Evolutionary conservation across 53 echinoderm and acorn worm genomes (phyloP).

Genomic region (Paracentrotus lividus): DNA sequence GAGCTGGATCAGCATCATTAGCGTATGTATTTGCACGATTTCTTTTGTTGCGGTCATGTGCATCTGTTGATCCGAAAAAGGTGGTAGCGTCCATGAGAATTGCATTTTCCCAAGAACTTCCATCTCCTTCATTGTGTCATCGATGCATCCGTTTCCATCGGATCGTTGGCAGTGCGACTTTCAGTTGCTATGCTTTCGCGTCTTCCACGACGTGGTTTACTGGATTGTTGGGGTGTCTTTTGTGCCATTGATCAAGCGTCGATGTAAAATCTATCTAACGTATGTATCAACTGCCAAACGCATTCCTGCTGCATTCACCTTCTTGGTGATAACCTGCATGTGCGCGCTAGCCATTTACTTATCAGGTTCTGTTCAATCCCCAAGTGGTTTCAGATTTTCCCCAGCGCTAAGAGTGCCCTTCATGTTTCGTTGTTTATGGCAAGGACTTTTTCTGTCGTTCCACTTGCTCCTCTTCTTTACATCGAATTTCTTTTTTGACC

Average conservation of each 20-base stretch:
- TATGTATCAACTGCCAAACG: background rate
- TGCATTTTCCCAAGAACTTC: background rate
- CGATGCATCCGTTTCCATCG: background rate
- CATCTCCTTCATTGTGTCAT: background rate
- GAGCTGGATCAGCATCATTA: background rate
- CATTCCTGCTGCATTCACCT: background rate
- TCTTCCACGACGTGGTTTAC: background rate
- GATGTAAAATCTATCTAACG: background rate
- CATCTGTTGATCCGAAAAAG: slow-evolving; percentile 31
- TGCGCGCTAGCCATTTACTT: background rate
- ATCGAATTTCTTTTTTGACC: slow-evolving; percentile 10
- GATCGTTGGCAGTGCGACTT: background rate
- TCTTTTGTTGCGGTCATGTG: background rate
- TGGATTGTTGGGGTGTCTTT: background rate
- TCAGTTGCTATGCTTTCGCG: background rate
- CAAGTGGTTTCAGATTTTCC: background rate
- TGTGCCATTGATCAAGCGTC: background rate
- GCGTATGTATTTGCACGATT: background rate
- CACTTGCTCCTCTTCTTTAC: background rate
- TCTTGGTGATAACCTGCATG: background rate
- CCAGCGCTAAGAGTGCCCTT: background rate
- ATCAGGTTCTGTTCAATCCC: background rate
- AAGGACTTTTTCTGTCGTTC: background rate
- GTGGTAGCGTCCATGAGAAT: slow-evolving; percentile 2
- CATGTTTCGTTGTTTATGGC: background rate